Evolutionary conservation across 2,797 vertebrate species (phyloP).

Genomic region (Hoplostethus mediterraneus): DNA sequence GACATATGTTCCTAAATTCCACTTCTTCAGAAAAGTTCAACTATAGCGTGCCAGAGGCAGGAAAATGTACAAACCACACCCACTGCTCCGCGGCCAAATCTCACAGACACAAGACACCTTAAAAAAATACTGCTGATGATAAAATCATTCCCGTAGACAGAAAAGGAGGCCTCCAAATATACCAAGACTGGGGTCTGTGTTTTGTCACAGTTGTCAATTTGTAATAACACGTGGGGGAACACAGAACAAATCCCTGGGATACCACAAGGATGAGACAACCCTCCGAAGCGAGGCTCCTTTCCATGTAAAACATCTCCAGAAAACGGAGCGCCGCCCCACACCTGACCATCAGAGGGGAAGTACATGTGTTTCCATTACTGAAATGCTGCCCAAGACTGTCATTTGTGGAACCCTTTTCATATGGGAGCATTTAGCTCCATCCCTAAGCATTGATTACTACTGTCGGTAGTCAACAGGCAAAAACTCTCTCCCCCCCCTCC

Average conservation of each 20-base stretch:
- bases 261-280: constrained; percentile 41
- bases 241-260: constrained; percentile 48
- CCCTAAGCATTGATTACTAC: constrained; percentile 63
- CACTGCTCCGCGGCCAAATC: constrained; percentile 9
- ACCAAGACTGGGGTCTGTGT: constrained; percentile 11
- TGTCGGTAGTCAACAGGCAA: constrained; percentile 51
- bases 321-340: constrained; percentile 49
- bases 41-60: constrained; percentile 21
- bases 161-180: constrained; percentile 33
- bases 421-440: constrained; percentile 65
- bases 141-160: constrained; percentile 14
- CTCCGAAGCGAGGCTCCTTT: constrained; percentile 39
- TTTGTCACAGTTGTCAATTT: constrained; percentile 53
- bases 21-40: constrained; percentile 30
- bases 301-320: constrained; percentile 62
- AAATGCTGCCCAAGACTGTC: constrained; percentile 59
- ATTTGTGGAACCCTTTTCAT: constrained; percentile 64
- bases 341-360: constrained; percentile 63
- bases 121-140: constrained; percentile 2
- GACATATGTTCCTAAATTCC: constrained; percentile 22
- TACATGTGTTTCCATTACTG: constrained; percentile 70
- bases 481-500: constrained; percentile 29
- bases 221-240: constrained; percentile 41
- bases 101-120: constrained; percentile 1
- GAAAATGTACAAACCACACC: constrained; percentile 29